Evolutionary conservation across 2,797 vertebrate species (phyloP), one percentile per base, ranked within the genome.

Genomic region (Poeciliopsis infans): DNA sequence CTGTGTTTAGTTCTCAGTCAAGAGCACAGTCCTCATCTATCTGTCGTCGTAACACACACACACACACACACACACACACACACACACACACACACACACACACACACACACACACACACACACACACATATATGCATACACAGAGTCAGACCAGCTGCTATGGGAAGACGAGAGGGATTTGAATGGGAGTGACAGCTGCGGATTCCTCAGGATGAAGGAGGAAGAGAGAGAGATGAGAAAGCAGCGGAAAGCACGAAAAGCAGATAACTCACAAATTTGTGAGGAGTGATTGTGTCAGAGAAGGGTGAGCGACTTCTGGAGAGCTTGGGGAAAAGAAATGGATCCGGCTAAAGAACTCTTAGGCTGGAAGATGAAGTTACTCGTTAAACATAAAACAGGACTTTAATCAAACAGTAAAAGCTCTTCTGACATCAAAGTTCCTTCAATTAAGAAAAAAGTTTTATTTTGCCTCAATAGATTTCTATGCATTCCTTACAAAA

Each of bases 111-210:
- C 72, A 70, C 45, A 76, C 75, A 75, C 78, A 74, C 75, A 53
- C 74, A 74, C 76, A 45, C 36, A 72, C 76, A 57, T 69, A 75
- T 70, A 46, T 72, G 70, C 68, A 71, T 39, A 79, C 46, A 75
- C 41, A 78, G 74, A 80, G 83, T 86, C 83, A 82, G 83, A 83
- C 90, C 92, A 94, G 93, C 94, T 95, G 94, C 90, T 90, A 71
- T 73, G 59, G 82, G 89, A 92, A 89, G 89, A 88, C 23, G 64
- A 86, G 83, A 85, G 77, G 79, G 85, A 84, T 85, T 70, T 91
- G 89, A 93, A 93, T 91, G 87, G 82, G 89, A 90, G 92, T 79
- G 93, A 92, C 94, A 95, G 94, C 95, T 95, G 94, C 91, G 90
- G 91, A 93, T 94, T 94, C 93, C 90, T 93, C 78, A 79, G 82